These are phyloP conservation scores for Pseudorectes ferrugineus DNA, from an alignment of 2,113 vertebrate species.

Conservation along the genomic window DNA sequence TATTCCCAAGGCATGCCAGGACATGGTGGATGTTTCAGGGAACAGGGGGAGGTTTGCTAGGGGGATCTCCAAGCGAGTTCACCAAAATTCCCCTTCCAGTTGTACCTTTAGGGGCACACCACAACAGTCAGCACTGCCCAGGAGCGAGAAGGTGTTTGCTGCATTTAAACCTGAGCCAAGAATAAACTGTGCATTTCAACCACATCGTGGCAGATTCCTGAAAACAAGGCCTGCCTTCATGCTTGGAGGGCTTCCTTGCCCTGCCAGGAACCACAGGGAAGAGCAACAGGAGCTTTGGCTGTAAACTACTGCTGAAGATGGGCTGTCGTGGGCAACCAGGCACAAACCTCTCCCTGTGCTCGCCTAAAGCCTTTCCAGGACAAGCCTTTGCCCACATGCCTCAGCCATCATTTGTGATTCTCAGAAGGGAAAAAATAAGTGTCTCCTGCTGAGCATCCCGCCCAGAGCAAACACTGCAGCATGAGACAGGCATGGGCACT, in stretches of 20 bases:
- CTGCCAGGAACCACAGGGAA: constrained; percentile 37
- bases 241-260: constrained; percentile 13
- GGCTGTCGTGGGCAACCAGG: background rate
- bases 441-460: background rate
- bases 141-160: background rate
- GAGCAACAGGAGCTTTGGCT: constrained; percentile 33
- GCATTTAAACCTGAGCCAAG: background rate
- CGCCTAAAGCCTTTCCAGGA: background rate
- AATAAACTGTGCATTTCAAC: background rate
- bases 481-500: background rate
- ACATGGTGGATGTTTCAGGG: background rate
- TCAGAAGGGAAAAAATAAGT: constrained; percentile 1
- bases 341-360: constrained; percentile 32
- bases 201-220: constrained; percentile 10
- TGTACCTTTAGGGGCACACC: background rate
- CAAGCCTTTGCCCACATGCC: background rate
- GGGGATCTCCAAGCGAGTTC: background rate
- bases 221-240: constrained; percentile 49
- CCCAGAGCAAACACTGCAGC: background rate
- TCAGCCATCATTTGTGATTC: background rate
- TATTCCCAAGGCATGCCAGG: background rate
- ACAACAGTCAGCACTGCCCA: background rate
- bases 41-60: background rate
- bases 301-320: background rate
- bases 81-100: background rate